Percentiles rank a stretch among this genome's conserved stretches.
Evolutionary conservation across 2,113 vertebrate species (phyloP).

Genomic region (Edolisoma coerulescens): DNA sequence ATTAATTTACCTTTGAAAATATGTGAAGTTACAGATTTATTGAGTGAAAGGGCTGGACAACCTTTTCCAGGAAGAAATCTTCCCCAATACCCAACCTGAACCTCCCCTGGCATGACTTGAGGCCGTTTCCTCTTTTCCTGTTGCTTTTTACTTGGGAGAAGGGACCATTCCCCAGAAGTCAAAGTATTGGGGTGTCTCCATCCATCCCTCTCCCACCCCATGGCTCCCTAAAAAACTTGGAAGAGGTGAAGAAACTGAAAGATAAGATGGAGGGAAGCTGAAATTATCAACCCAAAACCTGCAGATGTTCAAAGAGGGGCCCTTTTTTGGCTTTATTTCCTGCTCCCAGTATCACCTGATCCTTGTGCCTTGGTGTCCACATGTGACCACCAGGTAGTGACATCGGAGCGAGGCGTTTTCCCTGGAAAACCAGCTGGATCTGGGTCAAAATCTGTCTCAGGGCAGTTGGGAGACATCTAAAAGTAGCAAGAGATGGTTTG

Average conservation of each 20-base stretch:
- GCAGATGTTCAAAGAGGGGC: fast-evolving
- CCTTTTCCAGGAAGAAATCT: not conserved
- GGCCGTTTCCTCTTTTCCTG: not conserved
- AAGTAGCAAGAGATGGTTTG: not conserved
- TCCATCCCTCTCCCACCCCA: fast-evolving
- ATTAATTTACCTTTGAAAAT: not conserved
- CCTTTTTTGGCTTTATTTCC: not conserved
- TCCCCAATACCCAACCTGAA: not conserved
- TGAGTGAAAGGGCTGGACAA: not conserved
- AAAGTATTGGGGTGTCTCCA: not conserved
- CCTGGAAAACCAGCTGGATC: not conserved
- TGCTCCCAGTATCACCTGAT: fast-evolving
- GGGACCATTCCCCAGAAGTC: fast-evolving
- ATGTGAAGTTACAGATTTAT: not conserved
- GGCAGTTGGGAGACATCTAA: not conserved
- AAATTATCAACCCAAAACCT: not conserved
- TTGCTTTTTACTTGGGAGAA: not conserved
- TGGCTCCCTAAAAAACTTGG: not conserved
- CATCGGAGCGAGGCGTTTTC: not conserved
- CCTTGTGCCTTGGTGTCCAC: not conserved
- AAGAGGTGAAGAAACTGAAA: not conserved
- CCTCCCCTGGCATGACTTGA: fast-evolving
- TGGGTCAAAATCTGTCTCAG: not conserved
- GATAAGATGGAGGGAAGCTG: not conserved
- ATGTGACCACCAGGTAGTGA: fast-evolving